A percentile compares a stretch with the other conserved stretches of the same genome.
Conservation (phyloP, 2,888 invertebrate species). For the Trilocha varians region DNA sequence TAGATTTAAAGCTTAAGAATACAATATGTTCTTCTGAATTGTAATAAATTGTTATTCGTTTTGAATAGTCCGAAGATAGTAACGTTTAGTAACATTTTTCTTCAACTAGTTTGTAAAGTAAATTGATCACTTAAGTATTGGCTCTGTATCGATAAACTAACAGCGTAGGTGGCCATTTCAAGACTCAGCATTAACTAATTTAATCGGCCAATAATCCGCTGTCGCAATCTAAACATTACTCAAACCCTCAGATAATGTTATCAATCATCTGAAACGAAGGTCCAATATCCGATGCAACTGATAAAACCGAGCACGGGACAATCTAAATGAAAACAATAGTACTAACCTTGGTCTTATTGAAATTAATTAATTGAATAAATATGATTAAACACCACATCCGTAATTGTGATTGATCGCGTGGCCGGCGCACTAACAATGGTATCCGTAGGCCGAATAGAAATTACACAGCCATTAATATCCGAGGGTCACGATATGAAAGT, state of each 20-base stretch:
- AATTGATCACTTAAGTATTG: too few relatives aligned
- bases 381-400: constrained; percentile 61
- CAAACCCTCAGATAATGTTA: background rate
- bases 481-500: constrained; percentile 47
- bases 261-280: background rate
- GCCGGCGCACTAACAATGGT: constrained; percentile 21
- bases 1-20: too few relatives aligned
- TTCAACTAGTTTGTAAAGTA: too few relatives aligned
- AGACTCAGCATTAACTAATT: background rate
- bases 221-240: background rate
- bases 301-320: constrained; percentile 4
- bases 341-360: constrained; percentile 49
- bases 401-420: constrained; percentile 60
- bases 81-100: too few relatives aligned
- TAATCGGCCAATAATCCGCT: background rate
- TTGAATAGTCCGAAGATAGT: too few relatives aligned
- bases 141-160: too few relatives aligned
- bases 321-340: constrained; percentile 22
- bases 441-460: constrained; percentile 32
- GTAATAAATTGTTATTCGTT: too few relatives aligned
- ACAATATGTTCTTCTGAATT: too few relatives aligned
- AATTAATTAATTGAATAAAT: constrained; percentile 61
- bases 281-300: background rate
- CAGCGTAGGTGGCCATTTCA: background rate
- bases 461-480: constrained; percentile 39